These are phyloP conservation scores for Strix uralensis DNA, from an alignment of 2,113 vertebrate genomes.

Conservation along the genomic window DNA sequence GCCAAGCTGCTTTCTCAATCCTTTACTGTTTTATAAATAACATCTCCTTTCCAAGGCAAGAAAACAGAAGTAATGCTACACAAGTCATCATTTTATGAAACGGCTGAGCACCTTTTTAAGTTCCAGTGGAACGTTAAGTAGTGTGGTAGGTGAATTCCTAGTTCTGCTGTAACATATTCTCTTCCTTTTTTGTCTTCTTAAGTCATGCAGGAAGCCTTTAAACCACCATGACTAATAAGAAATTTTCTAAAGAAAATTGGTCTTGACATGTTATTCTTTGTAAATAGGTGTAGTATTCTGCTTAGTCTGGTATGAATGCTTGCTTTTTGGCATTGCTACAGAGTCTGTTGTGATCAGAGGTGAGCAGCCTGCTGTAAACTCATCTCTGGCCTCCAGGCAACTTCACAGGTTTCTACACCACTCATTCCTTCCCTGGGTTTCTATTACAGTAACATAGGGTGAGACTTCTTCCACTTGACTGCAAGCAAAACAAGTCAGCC, in stretches of 20 bases:
- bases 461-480: background rate
- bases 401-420: background rate
- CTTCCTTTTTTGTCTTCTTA: background rate
- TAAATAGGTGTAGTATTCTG: background rate
- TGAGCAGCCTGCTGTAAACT: slow-evolving; percentile 18
- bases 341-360: background rate
- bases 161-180: background rate
- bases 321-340: background rate
- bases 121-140: background rate
- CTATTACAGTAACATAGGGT: background rate
- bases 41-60: background rate
- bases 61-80: background rate
- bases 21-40: background rate
- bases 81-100: background rate
- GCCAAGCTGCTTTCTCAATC: background rate
- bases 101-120: background rate
- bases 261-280: background rate
- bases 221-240: background rate
- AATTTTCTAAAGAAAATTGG: background rate
- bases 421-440: background rate
- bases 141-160: background rate
- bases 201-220: background rate
- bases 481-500: background rate
- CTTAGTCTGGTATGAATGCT: background rate
- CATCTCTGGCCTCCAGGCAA: slow-evolving; percentile 6